Percentiles rank a stretch among this genome's conserved stretches.
Evolutionary conservation across 2,888 invertebrate species (phyloP).

Genomic region (Tetragonula carbonaria): DNA sequence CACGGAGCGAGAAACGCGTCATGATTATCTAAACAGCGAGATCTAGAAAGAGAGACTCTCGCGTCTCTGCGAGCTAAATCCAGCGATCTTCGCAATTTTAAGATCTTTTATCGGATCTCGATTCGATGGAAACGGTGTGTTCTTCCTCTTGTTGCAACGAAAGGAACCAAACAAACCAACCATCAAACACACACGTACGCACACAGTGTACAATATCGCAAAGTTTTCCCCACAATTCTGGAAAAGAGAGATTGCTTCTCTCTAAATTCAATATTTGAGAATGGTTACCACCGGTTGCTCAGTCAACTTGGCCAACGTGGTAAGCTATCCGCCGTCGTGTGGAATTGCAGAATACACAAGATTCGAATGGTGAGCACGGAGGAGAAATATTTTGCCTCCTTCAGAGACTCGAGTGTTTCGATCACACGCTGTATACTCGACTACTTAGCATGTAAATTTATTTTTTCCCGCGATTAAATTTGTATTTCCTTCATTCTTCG

Average conservation of each 20-base stretch:
- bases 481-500: no score
- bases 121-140: neutral
- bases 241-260: neutral
- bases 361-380: neutral
- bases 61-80: conserved; percentile 8
- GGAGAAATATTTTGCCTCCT: neutral
- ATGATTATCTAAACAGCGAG: conserved; percentile 55
- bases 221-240: neutral
- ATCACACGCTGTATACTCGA: no score
- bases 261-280: conserved; percentile 28
- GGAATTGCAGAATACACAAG: conserved; percentile 3
- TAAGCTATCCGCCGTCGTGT: neutral
- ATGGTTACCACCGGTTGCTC: conserved; percentile 7
- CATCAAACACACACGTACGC: neutral
- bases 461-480: neutral
- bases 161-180: neutral
- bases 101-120: conserved; percentile 34
- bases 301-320: neutral
- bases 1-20: conserved; percentile 48
- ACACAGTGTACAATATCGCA: no score
- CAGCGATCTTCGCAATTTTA: conserved; percentile 16
- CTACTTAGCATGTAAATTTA: neutral
- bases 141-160: neutral
- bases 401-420: neutral
- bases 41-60: conserved; percentile 36